A percentile compares a stretch with the other conserved stretches of the same genome.
Evolutionary conservation across 2,888 invertebrate genomes (phyloP).

Genomic region (Acheta domesticus): DNA sequence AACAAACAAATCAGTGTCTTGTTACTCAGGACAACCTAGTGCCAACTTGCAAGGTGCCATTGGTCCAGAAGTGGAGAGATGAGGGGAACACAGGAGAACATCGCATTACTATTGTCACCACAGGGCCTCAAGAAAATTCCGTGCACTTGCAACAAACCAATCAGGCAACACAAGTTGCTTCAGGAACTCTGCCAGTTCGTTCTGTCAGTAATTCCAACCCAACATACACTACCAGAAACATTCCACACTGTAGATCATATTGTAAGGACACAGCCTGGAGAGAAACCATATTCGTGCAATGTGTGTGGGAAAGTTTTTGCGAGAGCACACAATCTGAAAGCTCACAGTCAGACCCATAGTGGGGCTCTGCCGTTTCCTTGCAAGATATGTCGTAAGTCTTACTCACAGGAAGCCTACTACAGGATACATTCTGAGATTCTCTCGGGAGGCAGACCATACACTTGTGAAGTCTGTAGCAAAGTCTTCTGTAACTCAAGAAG

Average conservation of each 20-base stretch:
- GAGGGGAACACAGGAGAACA: not conserved
- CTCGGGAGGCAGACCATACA: not conserved
- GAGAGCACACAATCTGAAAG: constrained; percentile 7
- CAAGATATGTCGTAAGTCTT: not conserved
- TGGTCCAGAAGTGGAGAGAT: not conserved
- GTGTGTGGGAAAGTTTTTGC: constrained; percentile 70
- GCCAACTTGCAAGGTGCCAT: not conserved
- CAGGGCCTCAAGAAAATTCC: not conserved
- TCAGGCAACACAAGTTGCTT: not conserved
- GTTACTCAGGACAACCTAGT: not conserved
- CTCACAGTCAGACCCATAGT: not conserved
- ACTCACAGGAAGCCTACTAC: not conserved
- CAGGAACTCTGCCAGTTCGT: not conserved
- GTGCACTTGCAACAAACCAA: not conserved
- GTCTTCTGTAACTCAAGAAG: constrained; percentile 5
- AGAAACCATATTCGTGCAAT: constrained; percentile 67
- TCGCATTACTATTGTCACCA: not conserved
- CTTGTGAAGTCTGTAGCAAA: not conserved
- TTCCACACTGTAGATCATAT: not conserved
- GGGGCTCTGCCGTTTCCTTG: not conserved
- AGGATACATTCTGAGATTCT: constrained; percentile 3
- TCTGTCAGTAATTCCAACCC: not conserved
- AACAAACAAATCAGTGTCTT: not conserved
- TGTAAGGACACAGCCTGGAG: constrained; percentile 44
- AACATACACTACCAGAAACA: not conserved